phyloP scores from a whole-genome alignment of 2,888 invertebrate species.

The Diplazon laetatorius region DNA sequence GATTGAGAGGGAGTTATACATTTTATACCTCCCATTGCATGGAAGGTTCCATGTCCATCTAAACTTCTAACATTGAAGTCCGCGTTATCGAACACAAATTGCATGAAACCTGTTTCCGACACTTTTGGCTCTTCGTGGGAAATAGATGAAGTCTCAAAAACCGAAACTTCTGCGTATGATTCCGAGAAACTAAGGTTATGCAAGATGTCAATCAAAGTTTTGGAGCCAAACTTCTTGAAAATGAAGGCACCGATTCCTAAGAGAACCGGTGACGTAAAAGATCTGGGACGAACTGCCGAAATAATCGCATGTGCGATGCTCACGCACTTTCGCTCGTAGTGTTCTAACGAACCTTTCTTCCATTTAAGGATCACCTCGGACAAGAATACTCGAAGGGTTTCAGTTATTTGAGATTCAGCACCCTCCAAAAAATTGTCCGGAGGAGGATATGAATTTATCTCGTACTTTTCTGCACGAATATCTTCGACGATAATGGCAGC shows the following conservation, averaged over 20 bases:
- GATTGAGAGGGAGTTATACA: slow-evolving; percentile 32
- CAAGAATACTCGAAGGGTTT: no score
- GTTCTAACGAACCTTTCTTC: slow-evolving; percentile 30
- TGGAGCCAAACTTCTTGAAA: slow-evolving; percentile 14
- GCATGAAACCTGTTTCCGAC: slow-evolving; percentile 10
- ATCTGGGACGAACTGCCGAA: slow-evolving; percentile 57
- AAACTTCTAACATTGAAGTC: slow-evolving; percentile 33
- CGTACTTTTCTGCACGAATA: slow-evolving; percentile 54
- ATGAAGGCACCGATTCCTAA: slow-evolving; percentile 19
- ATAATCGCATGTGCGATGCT: slow-evolving; percentile 60
- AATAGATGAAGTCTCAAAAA: slow-evolving; percentile 47
- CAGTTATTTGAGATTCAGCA: neutral
- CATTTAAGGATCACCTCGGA: neutral
- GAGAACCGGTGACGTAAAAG: slow-evolving; percentile 50
- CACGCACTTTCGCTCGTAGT: slow-evolving; percentile 30
- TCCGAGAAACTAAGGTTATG: no score
- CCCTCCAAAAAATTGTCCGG: slow-evolving; percentile 24
- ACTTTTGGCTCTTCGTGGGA: slow-evolving; percentile 5
- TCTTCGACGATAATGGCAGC: slow-evolving; percentile 53
- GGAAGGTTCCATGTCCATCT: slow-evolving; percentile 34
- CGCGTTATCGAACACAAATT: slow-evolving; percentile 42
- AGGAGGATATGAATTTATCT: slow-evolving; percentile 44
- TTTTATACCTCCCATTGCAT: slow-evolving; percentile 35
- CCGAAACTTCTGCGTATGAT: slow-evolving; percentile 57
- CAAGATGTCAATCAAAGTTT: neutral